Conservation (phyloP, 2,888 invertebrate species). For the Nudaria mundana region DNA sequence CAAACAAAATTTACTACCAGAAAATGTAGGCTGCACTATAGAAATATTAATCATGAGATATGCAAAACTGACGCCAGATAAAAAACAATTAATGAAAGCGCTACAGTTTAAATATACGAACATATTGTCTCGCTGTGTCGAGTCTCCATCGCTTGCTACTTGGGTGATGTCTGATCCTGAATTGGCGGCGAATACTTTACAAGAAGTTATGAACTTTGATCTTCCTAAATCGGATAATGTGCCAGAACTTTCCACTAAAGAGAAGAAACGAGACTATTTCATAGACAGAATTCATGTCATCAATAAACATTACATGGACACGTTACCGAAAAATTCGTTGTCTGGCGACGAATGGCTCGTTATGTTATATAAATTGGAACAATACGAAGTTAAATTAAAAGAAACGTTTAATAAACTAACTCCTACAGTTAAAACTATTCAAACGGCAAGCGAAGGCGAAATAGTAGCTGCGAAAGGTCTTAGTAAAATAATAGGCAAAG, state of each 20-base stretch:
- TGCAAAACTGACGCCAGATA: constrained; percentile 57
- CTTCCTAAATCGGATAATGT: constrained; percentile 42
- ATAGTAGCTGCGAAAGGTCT: constrained; percentile 69
- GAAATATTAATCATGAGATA: constrained; percentile 66
- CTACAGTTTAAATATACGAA: constrained; percentile 67
- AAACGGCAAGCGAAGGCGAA: constrained; percentile 66
- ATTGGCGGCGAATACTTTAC: constrained; percentile 56
- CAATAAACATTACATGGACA: constrained; percentile 62
- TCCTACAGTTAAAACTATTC: constrained; percentile 38
- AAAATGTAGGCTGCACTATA: constrained; percentile 57
- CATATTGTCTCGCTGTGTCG: constrained; percentile 56
- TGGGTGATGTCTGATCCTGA: constrained; percentile 65
- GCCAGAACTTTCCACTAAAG: constrained; percentile 51
- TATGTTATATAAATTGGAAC: constrained; percentile 61
- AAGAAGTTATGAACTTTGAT: constrained; percentile 60
- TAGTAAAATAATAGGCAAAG: constrained; percentile 69
- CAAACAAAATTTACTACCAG: constrained; percentile 55
- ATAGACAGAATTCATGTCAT: constrained; percentile 54
- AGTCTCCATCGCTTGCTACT: constrained; percentile 54
- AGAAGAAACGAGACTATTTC: constrained; percentile 61
- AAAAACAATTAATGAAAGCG: constrained; percentile 54
- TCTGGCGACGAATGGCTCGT: constrained; percentile 71
- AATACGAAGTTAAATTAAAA: constrained; percentile 55
- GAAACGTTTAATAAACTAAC: constrained; percentile 51
- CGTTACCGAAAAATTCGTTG: constrained; percentile 56